These are phyloP conservation scores for Anniella stebbinsi DNA, from an alignment of 2,797 vertebrate genomes.

Conservation along the genomic window DNA sequence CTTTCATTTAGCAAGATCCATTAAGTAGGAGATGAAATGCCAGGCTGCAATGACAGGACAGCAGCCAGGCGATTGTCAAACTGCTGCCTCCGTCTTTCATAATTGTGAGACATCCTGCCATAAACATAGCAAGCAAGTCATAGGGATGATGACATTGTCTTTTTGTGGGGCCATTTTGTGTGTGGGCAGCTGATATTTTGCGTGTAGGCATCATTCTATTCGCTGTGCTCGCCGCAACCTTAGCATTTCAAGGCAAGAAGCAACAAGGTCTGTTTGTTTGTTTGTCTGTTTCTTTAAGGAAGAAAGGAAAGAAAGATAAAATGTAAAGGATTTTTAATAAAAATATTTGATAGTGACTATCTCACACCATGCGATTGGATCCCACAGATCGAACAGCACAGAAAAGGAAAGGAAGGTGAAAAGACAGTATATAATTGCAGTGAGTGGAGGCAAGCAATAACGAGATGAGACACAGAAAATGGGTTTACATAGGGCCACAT, in stretches of 20 bases:
- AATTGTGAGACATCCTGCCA: background rate
- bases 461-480: no score
- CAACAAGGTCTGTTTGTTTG: background rate
- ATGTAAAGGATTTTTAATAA: background rate
- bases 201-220: conserved; percentile 8
- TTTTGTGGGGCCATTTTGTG: background rate
- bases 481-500: no score
- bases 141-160: background rate
- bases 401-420: background rate
- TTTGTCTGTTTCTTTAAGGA: background rate
- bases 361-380: background rate
- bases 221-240: background rate
- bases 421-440: background rate
- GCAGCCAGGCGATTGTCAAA: conserved; percentile 1
- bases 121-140: conserved; percentile 4
- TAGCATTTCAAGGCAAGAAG: background rate
- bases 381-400: background rate
- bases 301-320: background rate
- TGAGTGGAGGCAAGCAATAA: no score
- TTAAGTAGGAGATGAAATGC: background rate
- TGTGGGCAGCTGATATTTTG: background rate
- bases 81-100: background rate
- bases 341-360: background rate
- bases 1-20: background rate
- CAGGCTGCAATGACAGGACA: conserved; percentile 3